phyloP scores from a whole-genome alignment of 92 coral and sea anemone genomes.

The Ricordea florida region DNA sequence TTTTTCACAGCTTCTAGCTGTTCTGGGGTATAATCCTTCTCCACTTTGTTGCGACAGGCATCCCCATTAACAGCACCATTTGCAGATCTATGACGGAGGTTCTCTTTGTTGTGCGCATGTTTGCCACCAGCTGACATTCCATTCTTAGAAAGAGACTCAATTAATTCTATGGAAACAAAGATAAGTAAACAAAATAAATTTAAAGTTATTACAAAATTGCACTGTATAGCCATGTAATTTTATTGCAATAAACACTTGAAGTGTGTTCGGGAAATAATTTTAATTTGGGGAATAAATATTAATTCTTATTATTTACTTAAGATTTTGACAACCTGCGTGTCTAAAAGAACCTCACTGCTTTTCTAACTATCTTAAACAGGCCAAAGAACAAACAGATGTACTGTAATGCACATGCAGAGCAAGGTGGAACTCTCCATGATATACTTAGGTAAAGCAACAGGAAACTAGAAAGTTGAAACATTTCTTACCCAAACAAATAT shows the following conservation, averaged over 20 bases:
- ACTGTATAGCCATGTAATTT: too few relatives aligned
- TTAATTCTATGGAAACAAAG: conserved; percentile 10
- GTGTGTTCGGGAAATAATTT: not conserved
- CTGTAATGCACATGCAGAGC: too few relatives aligned
- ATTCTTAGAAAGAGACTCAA: conserved; percentile 41
- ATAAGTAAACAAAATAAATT: not conserved
- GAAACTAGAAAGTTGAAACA: too few relatives aligned
- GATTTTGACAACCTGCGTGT: too few relatives aligned
- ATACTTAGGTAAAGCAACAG: too few relatives aligned
- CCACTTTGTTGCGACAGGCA: conserved; percentile 2
- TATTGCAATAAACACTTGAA: not conserved
- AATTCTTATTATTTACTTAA: too few relatives aligned
- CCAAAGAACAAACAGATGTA: too few relatives aligned
- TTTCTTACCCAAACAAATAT: too few relatives aligned
- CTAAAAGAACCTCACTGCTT: too few relatives aligned
- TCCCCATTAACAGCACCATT: conserved; percentile 29
- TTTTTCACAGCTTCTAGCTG: conserved; percentile 90
- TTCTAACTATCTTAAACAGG: too few relatives aligned
- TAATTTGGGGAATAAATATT: not conserved
- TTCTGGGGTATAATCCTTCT: conserved; percentile 79
- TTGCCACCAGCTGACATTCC: conserved; percentile 46
- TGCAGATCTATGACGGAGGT: conserved; percentile 60
- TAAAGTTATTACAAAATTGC: too few relatives aligned
- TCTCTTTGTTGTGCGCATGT: conserved; percentile 33
- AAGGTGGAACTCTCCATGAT: too few relatives aligned